phyloP scores from a whole-genome alignment of 1,140 invertebrate genomes.

The Ooceraea biroi region DNA sequence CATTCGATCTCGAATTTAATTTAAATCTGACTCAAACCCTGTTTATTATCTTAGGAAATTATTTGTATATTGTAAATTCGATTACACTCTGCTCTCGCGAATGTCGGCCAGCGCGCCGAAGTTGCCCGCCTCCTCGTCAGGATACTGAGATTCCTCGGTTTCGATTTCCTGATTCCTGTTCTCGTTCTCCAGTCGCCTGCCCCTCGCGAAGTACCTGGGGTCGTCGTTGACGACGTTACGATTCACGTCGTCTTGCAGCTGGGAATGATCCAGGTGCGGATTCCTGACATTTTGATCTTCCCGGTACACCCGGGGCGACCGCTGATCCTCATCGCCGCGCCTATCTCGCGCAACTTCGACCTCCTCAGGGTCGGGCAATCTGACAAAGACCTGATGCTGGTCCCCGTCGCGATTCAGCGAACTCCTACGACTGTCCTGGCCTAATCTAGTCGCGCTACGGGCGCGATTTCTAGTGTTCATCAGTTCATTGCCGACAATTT shows the following conservation, averaged over 20 bases:
- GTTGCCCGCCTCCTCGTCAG: constrained; percentile 78
- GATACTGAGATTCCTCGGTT: constrained; percentile 59
- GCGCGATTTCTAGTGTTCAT: constrained; percentile 77
- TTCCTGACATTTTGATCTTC: constrained; percentile 55
- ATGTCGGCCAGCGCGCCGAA: constrained; percentile 82
- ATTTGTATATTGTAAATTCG: constrained; percentile 11
- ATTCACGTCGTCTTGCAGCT: constrained; percentile 50
- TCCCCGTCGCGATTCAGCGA: constrained; percentile 56
- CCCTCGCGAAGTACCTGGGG: constrained; percentile 58
- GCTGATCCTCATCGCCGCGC: constrained; percentile 35
- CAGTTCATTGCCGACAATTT: constrained; percentile 68
- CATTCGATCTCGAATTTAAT: neutral
- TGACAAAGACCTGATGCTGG: constrained; percentile 54
- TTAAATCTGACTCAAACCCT: neutral
- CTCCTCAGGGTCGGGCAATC: constrained; percentile 44
- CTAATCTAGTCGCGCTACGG: constrained; percentile 64
- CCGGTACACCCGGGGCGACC: constrained; percentile 34
- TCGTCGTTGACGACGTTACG: constrained; percentile 46
- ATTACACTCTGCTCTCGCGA: constrained; percentile 83
- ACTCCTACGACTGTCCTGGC: constrained; percentile 57
- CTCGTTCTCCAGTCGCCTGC: constrained; percentile 40
- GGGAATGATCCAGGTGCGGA: constrained; percentile 36
- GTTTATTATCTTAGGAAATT: neutral
- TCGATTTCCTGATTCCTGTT: constrained; percentile 40
- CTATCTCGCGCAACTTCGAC: constrained; percentile 28